Base-by-base conservation (phyloP, 2,113 vertebrate species). In the Malurus cyaneus region DNA sequence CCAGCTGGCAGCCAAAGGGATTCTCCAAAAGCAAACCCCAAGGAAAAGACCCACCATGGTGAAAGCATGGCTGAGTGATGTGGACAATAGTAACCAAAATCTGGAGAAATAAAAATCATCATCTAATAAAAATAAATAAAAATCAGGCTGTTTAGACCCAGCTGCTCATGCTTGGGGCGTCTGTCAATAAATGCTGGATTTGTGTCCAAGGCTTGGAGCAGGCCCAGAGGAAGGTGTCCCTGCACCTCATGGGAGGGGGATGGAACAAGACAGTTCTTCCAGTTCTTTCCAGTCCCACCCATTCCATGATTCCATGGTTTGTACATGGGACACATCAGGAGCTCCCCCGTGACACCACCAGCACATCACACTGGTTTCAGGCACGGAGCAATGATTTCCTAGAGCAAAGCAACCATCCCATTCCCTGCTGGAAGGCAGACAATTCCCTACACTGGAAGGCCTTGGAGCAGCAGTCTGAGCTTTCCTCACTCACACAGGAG, bases 91-190 rank as follows among this genome's bases (percentile, higher is more conserved):
- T 28, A 57, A 66, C 47, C 11, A 53, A 88, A 66, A 24, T 18
- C 8, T 34, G 71, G 8, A 29, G 21, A 25, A 52, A 61, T 24
- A 50, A 61, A 80, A 81, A n/a, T 18, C 29, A 23, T 29, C 9
- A 32, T 15, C 47, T 6, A 82, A 78, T 20, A 53, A 34, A 21
- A 31, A 14, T 2, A 18, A 46, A 78, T 20, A 53, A 34, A 21
- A 31, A 14, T 3, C 16, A 46, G 12, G 4, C 5, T 52, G 5
- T n/a, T 77, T 46, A 54, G 23, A 54, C 1, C 0, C 12, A 42
- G 41, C 1, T 65, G 26, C 20, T 64, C 26, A 3, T 14, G 13
- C 23, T 39, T 36, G 15, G 5, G 4, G 1, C n/a, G 19, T 54
- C 57, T 56, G 44, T 5, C 26, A 77, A 18, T 36, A 61, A 73